These are phyloP conservation scores for Stenichneumon culpator DNA, from an alignment of 2,888 invertebrate genomes.

Conservation along the genomic window DNA sequence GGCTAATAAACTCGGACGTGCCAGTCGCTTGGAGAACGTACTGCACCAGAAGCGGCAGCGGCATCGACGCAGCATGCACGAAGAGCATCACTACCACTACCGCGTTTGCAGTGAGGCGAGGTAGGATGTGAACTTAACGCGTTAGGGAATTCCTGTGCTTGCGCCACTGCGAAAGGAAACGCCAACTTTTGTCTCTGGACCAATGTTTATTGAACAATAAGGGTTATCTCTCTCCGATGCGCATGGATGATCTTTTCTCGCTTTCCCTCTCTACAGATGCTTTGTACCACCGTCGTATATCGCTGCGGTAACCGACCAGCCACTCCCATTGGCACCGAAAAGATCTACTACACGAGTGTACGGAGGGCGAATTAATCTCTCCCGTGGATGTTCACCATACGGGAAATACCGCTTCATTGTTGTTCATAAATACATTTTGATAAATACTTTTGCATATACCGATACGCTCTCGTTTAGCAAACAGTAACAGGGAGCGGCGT, in stretches of 20 bases:
- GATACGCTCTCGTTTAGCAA: slow-evolving; percentile 32
- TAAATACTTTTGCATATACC: slow-evolving; percentile 39
- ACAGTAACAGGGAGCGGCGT: background rate
- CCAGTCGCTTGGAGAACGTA: slow-evolving; percentile 35
- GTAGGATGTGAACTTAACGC: background rate
- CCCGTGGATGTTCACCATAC: background rate
- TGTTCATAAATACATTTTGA: slow-evolving; percentile 48
- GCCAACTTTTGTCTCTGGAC: slow-evolving; percentile 12
- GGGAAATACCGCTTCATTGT: slow-evolving; percentile 22
- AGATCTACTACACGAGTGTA: background rate
- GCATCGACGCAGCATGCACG: background rate
- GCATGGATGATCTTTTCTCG: background rate
- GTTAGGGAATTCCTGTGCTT: background rate
- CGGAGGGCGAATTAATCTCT: slow-evolving; percentile 10
- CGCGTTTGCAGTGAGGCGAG: background rate
- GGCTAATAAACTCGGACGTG: slow-evolving; percentile 67
- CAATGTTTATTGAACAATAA: slow-evolving; percentile 4
- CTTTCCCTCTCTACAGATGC: background rate
- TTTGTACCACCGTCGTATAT: slow-evolving; percentile 1
- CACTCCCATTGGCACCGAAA: background rate
- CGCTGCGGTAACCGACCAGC: background rate
- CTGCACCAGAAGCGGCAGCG: slow-evolving; percentile 42
- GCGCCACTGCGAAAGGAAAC: background rate
- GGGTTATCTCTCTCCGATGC: background rate
- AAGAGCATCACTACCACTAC: background rate